Evolutionary conservation across 2,113 vertebrate species (phyloP), one percentile per base, ranked within the genome.

Genomic region (Struthidea cinerea): DNA sequence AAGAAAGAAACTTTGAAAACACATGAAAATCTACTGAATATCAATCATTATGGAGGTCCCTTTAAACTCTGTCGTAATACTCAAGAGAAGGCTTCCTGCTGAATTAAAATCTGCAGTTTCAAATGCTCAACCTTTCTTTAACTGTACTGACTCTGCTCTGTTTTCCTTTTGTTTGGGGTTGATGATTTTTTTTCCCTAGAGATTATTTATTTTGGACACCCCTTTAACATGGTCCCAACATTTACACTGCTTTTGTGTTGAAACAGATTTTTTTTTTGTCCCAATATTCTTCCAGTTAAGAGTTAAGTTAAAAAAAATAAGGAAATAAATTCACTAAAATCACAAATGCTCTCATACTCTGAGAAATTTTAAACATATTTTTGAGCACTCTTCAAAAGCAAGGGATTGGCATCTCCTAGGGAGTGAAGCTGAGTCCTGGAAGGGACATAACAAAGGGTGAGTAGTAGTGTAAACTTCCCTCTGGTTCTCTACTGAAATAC

Each of bases 21-120:
- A 95, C 94, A 96, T 92, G 96, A 96, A 97, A 96, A 96, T 95
- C 93, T 89, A 93, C 94, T 95, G 96, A 96, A 97, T 97, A 96
- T 95, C 96, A 96, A 95, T 97, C 95, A 96, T 96, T 81, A 89
- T 78, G 86, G 93, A 96, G 86, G 96, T 95, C 94, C 83, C 92
- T 97, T 96, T 96, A 96, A 97, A 96, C 95, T 96, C 96, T 57
- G 90, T 87, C 2, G 0, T 75, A 97, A 97, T 97, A 96, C 96
- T 96, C 95, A 90, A 84, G 96, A 97, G 96, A 89, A 93, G 37
- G 79, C 75, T 94, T 96, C 86, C 90, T 21, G 14, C 86, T 96
- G 96, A 94, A 97, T 94, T 96, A 94, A 95, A 97, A 94, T 87
- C 90, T 89, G 95, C 80, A 71, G 68, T 93, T 95, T 96, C 73